Base-by-base conservation (phyloP, 2,888 invertebrate genomes). In the Fragum fragum region DNA sequence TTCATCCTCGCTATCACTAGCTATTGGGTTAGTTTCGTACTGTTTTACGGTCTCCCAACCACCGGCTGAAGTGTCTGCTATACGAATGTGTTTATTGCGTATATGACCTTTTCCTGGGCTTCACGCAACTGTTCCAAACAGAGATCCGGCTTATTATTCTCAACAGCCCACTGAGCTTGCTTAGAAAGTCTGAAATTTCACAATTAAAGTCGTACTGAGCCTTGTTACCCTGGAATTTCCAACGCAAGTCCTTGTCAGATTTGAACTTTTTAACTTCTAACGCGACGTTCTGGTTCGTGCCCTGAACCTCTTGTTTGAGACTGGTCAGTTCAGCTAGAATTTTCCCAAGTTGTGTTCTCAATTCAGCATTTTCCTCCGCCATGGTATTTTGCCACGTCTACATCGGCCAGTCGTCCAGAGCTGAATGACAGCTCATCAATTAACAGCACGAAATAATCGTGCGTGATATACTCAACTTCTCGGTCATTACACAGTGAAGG, bases 1-100 rank as follows among this genome's bases (percentile, higher is more conserved):
- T 21, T 84, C 84, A 55, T 84, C 84, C 1, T 84, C 87, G 14
- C 69, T 78, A 29, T 85, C 80, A 42, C 75, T 78, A 9, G 85
- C 87, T 14, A 83, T 36, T 3, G 79, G 84, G n/a, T 85, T 76
- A 0, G 66, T 1, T 28, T 76, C 55, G 57, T 87, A 85, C 23
- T 81, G 75, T 5, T 63, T 42, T 0, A 79, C 84, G 0, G 83
- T 84, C 11, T 86, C 79, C 85, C 76, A 84, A 11, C 84, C 80
- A 0, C 77, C 76, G 6, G 79, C 75, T 0, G 79, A 82, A 0
- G 79, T 73, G 26, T 86, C 68, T 36, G 68, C 68, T 9, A 68
- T 42, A 23, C 68, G 39, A 26, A 68, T 68, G n/a, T n/a, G 29
- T n/a, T 32, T 63, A 18, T 29, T 63, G 16, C 63, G 32, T 9